Evolutionary conservation across 2,888 invertebrate species (phyloP), one percentile per base, ranked within the genome.

Genomic region (Lasioglossum oenotherae): DNA sequence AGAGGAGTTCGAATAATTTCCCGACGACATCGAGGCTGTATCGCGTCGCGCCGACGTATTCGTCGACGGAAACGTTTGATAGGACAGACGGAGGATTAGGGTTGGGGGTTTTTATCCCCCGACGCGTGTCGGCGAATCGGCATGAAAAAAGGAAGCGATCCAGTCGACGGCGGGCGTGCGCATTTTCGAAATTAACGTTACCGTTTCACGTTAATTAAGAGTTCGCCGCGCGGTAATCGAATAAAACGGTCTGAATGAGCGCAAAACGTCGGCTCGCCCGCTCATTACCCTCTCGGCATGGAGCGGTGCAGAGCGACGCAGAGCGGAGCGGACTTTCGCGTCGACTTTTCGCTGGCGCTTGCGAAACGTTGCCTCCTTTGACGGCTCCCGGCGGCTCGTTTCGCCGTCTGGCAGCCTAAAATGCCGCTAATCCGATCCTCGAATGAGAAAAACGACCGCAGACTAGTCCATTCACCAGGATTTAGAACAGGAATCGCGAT

Each of bases 141-240:
- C n/a, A 14, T 23, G 71, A 23, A 38, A 71, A 41, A 41, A 71
- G n/a, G n/a, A 14, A 38, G 41, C 41, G 23, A 10, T 69, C 38
- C 23, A 19, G 41, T 14, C 67, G 23, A 23, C 12, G 19, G 67
- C 67, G 41, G 41, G 4, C 23, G 38, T 38, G 69, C 69, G 71
- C 67, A 35, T 67, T 67, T 67, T 71, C 19, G 46, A 69, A 78
- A 78, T 69, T 46, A 49, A 72, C 78, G 71, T 44, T 78, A 57
- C 31, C 72, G 78, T 57, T 78, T 78, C 71, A 27, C 72, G 72
- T 78, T 78, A 78, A 78, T 78, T 78, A 78, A 71, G 31, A 53
- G 53, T 64, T 64, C 44, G 64, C 23, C 41, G n/a, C 38, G 23
- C 41, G 71, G 72, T 78, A 78, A 78, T 78, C 71, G 72, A 31